A percentile compares a stretch with the other conserved stretches of the same genome.
phyloP scores from a whole-genome alignment of 2,113 vertebrate species.

The Apodemus sylvaticus region DNA sequence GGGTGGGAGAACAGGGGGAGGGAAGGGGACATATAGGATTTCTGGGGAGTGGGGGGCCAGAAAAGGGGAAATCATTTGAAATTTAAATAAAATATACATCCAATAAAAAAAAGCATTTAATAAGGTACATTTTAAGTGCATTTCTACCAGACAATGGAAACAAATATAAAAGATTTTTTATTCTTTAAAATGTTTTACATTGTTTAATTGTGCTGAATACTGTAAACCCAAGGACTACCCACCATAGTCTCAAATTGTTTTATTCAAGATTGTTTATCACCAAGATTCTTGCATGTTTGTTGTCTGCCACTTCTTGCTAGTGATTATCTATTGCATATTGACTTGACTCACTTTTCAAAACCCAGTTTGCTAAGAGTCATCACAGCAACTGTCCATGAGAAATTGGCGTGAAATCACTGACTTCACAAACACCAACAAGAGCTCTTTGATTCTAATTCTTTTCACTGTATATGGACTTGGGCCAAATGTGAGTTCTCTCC shows the following conservation, averaged over 20 bases:
- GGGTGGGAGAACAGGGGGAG: too few relatives aligned
- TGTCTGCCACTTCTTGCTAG: background rate
- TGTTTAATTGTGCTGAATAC: background rate
- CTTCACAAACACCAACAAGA: constrained; percentile 22
- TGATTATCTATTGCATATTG: constrained; percentile 26
- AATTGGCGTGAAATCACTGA: constrained; percentile 56
- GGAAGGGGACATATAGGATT: too few relatives aligned
- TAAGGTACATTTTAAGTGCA: background rate
- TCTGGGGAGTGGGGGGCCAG: too few relatives aligned
- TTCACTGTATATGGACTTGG: background rate
- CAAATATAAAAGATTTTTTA: background rate
- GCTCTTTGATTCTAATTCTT: background rate
- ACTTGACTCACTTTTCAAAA: constrained; percentile 50
- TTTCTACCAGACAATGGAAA: background rate
- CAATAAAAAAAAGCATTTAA: too few relatives aligned
- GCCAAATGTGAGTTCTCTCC: background rate
- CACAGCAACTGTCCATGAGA: constrained; percentile 52
- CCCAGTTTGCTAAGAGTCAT: constrained; percentile 51
- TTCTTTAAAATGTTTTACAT: background rate
- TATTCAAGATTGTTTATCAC: background rate
- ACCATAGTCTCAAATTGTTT: background rate
- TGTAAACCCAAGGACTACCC: background rate
- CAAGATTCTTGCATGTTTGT: background rate
- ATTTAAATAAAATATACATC: too few relatives aligned
- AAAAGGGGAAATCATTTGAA: too few relatives aligned